A percentile compares a stretch with the other conserved stretches of the same genome.
Conservation (phyloP, 2,113 vertebrate genomes). For the Pseudois nayaur region DNA sequence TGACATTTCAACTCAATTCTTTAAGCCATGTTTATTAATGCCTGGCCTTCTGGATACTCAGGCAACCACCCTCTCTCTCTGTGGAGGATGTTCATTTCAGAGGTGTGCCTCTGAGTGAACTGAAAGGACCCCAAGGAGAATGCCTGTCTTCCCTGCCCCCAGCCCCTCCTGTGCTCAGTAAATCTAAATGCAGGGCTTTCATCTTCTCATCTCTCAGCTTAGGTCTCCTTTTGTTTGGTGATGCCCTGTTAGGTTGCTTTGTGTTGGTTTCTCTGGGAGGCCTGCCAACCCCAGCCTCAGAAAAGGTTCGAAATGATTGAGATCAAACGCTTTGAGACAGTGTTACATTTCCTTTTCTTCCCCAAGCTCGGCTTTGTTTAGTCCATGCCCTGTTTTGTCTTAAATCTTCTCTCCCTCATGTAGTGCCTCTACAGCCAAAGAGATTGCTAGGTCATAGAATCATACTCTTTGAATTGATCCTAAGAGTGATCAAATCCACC, state of each 20-base stretch:
- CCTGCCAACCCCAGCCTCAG: conserved; percentile 56
- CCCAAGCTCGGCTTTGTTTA: conserved; percentile 33
- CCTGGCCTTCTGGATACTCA: background rate
- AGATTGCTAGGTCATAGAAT: background rate
- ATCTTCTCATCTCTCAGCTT: conserved; percentile 45
- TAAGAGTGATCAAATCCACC: background rate
- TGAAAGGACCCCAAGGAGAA: conserved; percentile 31
- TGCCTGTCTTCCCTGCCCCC: background rate
- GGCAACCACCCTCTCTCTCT: background rate
- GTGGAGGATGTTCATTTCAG: conserved; percentile 1
- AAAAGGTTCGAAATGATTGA: conserved; percentile 54
- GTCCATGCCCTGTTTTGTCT: background rate
- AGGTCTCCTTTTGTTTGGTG: conserved; percentile 33
- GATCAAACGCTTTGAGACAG: conserved; percentile 56
- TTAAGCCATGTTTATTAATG: background rate
- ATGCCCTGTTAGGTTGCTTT: conserved; percentile 56
- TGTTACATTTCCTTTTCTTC: conserved; percentile 55
- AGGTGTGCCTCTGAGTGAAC: conserved; percentile 29
- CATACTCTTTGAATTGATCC: background rate
- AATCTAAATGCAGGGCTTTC: conserved; percentile 40
- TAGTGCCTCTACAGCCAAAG: background rate
- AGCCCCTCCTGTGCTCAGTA: background rate
- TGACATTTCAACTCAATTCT: conserved; percentile 3
- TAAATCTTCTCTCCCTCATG: background rate
- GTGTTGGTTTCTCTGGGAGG: conserved; percentile 67